phyloP scores from a whole-genome alignment of 2,888 invertebrate species.

The Gandaritis pyraliata region DNA sequence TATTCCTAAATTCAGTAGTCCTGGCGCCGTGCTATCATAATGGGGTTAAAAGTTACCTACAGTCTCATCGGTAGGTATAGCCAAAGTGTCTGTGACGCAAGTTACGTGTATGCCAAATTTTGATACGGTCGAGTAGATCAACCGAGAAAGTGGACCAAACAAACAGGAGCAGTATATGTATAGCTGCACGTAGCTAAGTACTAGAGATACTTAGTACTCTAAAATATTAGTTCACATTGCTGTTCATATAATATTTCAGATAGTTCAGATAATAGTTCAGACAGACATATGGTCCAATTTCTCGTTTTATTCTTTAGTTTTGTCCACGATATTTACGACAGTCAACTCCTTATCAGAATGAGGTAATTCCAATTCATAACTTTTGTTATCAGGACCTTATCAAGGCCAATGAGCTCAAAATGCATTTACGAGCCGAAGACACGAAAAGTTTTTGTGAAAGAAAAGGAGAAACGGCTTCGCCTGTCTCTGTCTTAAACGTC shows the following conservation, averaged over 20 bases:
- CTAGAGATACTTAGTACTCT: too few relatives aligned
- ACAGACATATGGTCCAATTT: too few relatives aligned
- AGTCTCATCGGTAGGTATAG: too few relatives aligned
- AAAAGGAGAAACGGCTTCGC: constrained; percentile 18
- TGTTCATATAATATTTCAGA: too few relatives aligned
- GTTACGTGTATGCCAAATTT: constrained; percentile 24
- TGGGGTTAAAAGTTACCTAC: too few relatives aligned
- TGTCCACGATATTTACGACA: neutral
- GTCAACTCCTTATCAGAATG: neutral
- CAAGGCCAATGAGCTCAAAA: constrained; percentile 28
- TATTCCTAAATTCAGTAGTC: too few relatives aligned
- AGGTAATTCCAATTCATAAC: constrained; percentile 17
- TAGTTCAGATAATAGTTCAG: too few relatives aligned
- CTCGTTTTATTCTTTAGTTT: neutral
- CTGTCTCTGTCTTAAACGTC: constrained; percentile 33
- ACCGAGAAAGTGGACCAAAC: constrained; percentile 22
- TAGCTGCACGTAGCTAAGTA: neutral
- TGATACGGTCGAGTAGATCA: constrained; percentile 17
- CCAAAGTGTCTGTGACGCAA: constrained; percentile 13
- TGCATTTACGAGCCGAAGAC: constrained; percentile 37
- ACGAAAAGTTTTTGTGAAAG: constrained; percentile 30
- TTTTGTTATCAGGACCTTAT: constrained; percentile 17
- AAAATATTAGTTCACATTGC: neutral
- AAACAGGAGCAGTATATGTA: neutral
- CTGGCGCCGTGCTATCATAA: too few relatives aligned